Evolutionary conservation across 2,113 vertebrate genomes (phyloP), one percentile per base, ranked within the genome.

Genomic region (Sinocyclocheilus anophthalmus): DNA sequence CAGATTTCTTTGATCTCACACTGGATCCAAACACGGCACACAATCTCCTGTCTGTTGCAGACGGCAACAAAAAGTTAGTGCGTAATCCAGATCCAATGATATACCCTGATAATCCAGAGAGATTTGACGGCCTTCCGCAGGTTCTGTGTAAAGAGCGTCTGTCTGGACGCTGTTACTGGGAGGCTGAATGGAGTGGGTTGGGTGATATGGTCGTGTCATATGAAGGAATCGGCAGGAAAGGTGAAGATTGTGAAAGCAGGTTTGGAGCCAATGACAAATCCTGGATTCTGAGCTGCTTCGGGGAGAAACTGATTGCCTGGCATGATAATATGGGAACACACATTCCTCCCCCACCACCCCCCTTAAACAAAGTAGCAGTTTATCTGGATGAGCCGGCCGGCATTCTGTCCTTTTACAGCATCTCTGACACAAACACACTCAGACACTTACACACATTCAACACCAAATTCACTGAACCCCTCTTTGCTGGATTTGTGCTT

Each of bases 1-100:
- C 77, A 80, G 77, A 42, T 61, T 37, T n/a, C 76, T 76, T 13
- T 53, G n/a, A 76, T 50, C 73, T 76, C 13, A 48, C 73, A 24
- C 3, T 76, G 22, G 73, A 79, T 79, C 22, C 30, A 42, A 63
- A 80, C 22, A 63, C 77, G 3, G 55, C 6, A 39, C 33, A 42
- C 30, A n/a, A n/a, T 42, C 6, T 1, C 0, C 77, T 80, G 2
- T 61, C 20, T 1, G 13, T 53, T 14, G 12, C 13, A 57, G 53
- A 78, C 0, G 22, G 57, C 12, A 50, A 50, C 48, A 50, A 50
- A 3, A 50, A 50, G 12, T 50, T 50, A 3, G 3, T 50, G 0
- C 3, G 48, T 50, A 50, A 50, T 50, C 48, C 48, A 50, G 48
- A 50, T 3, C 48, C 48, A 50, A 3, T 50, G 48, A 3, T 3